Percentiles rank a stretch among this genome's conserved stretches.
Conservation (phyloP, 2,113 vertebrate species). For the Terrapene triunguis region DNA sequence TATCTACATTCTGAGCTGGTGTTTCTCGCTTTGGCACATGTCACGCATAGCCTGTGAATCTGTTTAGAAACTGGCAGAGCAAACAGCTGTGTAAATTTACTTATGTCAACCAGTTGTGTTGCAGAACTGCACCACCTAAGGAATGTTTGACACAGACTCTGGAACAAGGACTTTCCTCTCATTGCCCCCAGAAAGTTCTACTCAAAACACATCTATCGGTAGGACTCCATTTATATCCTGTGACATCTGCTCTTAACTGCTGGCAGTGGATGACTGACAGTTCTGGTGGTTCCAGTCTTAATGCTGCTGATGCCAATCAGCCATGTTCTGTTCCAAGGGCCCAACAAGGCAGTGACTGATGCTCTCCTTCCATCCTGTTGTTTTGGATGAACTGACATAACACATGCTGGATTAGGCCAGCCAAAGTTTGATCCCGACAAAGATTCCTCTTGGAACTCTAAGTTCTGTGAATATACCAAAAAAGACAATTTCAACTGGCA, state of each 20-base stretch:
- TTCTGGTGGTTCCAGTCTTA: not conserved
- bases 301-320: not conserved
- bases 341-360: not conserved
- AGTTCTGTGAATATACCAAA: not conserved
- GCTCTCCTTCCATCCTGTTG: not conserved
- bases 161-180: not conserved
- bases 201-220: not conserved
- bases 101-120: conserved; percentile 39
- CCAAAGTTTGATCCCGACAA: not conserved
- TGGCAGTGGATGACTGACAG: not conserved
- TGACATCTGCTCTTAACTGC: not conserved
- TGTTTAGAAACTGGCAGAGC: conserved; percentile 42
- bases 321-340: not conserved
- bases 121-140: not conserved
- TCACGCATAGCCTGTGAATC: conserved; percentile 24
- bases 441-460: not conserved
- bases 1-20: not conserved
- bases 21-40: not conserved
- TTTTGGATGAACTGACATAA: not conserved
- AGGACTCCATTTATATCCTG: not conserved
- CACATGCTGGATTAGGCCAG: not conserved
- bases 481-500: not conserved
- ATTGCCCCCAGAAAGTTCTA: not conserved
- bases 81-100: conserved; percentile 29
- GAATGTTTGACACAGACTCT: not conserved